A percentile compares a stretch with the other conserved stretches of the same genome.
Evolutionary conservation across 1,140 invertebrate genomes (phyloP).

Genomic region (Drosophila ogumai): DNA sequence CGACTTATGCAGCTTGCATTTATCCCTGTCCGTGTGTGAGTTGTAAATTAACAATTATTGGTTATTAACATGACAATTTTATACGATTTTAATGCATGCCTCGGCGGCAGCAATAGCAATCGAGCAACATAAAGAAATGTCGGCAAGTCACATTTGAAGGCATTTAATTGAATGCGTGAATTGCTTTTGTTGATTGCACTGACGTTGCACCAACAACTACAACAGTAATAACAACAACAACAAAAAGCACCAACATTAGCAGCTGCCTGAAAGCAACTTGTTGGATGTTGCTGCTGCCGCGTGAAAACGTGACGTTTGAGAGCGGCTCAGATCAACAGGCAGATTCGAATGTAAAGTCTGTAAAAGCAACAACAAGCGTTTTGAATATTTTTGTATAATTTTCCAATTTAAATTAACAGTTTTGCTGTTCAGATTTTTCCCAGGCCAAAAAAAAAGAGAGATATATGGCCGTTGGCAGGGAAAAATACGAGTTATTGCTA

Average conservation of each 20-base stretch:
- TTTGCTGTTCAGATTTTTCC: conserved; percentile 69
- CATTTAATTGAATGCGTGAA: conserved; percentile 84
- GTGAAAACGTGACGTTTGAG: conserved; percentile 82
- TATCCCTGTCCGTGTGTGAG: conserved; percentile 51
- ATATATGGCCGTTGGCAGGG: conserved; percentile 54
- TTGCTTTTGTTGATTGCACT: conserved; percentile 81
- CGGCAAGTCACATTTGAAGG: conserved; percentile 80
- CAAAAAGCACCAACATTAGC: neutral
- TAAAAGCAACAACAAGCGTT: conserved; percentile 61
- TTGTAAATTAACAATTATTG: conserved; percentile 84
- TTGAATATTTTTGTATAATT: conserved; percentile 84
- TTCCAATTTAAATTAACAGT: conserved; percentile 83
- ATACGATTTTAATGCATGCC: conserved; percentile 82
- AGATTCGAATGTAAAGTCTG: conserved; percentile 74
- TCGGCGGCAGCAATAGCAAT: conserved; percentile 30
- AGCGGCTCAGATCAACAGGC: conserved; percentile 70
- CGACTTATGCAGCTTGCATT: conserved; percentile 15
- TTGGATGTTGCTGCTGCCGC: conserved; percentile 63
- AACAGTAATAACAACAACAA: conserved; percentile 4
- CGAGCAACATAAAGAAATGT: conserved; percentile 59
- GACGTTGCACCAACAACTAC: conserved; percentile 19
- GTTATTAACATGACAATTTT: conserved; percentile 84
- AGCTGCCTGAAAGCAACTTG: conserved; percentile 37
- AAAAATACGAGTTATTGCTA: conserved; percentile 65
- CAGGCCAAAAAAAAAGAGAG: conserved; percentile 58